Base-by-base conservation (phyloP, 2,888 invertebrate species). In the Alitta virens region DNA sequence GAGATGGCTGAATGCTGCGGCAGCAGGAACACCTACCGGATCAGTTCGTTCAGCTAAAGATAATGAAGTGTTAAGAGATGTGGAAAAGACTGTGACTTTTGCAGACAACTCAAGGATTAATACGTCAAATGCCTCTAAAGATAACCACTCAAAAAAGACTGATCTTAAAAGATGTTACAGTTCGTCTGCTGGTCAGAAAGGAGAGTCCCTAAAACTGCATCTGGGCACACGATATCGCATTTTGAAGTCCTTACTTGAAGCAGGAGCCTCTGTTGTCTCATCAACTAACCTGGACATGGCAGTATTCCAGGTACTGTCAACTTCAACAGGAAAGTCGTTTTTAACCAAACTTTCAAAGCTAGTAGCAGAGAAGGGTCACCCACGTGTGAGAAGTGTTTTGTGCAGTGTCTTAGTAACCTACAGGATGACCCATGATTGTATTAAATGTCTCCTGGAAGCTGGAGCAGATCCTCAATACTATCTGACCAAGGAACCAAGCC, bases 1-100 rank as follows among this genome's bases (percentile, higher is more conserved):
- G 18, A 51, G 40, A n/a, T 63, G 62, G 62, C 62, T 65, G 18
- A 18, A 12, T n/a, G 51, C 55, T n/a, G 50, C 58, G 5, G n/a
- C n/a, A 24, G 18, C 40, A 16, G 24, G n/a, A 18, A n/a, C 26
- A 5, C 16, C 55, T n/a, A n/a, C n/a, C n/a, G n/a, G n/a, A n/a
- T n/a, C n/a, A n/a, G n/a, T n/a, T n/a, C n/a, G n/a, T n/a, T n/a
- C n/a, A n/a, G n/a, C n/a, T n/a, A n/a, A n/a, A n/a, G n/a, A n/a
- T n/a, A n/a, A 65, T 46, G 64, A 63, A 50, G 64, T 62, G 16
- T 46, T 65, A 18, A 18, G 42, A 18, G 51, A 26, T 14, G 58
- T 58, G 62, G 59, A 63, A n/a, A 18, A 12, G n/a, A 43, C 55
- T n/a, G 50, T 55, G 5, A 33, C 33, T 33, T 5, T 33, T 33